Evolutionary conservation across 2,113 vertebrate genomes (phyloP), one percentile per base, ranked within the genome.

Genomic region (Grallaria varia): DNA sequence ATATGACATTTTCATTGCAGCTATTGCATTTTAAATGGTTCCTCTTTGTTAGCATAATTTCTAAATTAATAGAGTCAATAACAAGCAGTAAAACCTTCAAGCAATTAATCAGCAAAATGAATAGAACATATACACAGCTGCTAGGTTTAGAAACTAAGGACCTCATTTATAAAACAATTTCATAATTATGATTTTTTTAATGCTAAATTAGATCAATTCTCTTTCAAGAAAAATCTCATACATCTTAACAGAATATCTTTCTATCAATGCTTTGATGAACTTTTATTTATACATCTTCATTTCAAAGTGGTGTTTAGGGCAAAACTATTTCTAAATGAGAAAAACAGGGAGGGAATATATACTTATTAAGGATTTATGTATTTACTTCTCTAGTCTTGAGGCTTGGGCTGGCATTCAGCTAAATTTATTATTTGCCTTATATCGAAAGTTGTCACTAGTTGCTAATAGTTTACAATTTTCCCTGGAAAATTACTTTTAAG

Each of bases 401-500:
- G 2, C 10, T 83, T 91, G 67, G 87, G 30, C 28, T 79, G 17
- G 44, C 12, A 37, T 37, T 92, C 44, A 84, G 47, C 28, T 95
- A 63, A 96, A 88, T 82, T 95, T 94, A 25, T 76, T 45, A 86
- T 95, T 97, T 91, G 60, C 86, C 6, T 73, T 84, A 64, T 73
- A 84, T 84, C 10, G 25, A 58, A 86, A 40, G 69, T 27, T 90
- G 53, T 39, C 60, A 37, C 47, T 33, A 75, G 14, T 77, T 9
- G 19, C 95, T 93, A 97, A 92, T 85, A 79, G 58, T 95, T 97
- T 89, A 94, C 33, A 52, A 73, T 88, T 93, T 94, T 68, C 66
- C 28, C 22, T 67, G 30, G 67, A 84, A 97, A 95, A 85, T 56
- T 84, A 30, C 42, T 55, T 95, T 93, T 81, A 97, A 95, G 47